These are phyloP conservation scores for Bucco capensis DNA, from an alignment of 2,113 vertebrate species.

Conservation along the genomic window DNA sequence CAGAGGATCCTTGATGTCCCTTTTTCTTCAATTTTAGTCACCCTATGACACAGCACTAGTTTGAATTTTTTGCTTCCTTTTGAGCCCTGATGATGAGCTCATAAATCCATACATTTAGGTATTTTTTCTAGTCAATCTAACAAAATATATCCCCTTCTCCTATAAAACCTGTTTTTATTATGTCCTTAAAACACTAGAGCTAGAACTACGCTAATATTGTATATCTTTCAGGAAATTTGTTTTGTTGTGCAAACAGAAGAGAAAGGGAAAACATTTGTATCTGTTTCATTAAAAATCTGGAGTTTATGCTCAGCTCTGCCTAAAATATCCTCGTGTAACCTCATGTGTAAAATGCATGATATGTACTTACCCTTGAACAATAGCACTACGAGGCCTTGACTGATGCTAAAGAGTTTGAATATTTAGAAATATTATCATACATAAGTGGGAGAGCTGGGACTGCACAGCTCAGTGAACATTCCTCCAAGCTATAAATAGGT, in stretches of 20 bases:
- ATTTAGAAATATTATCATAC: conserved; percentile 21
- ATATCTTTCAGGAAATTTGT: neutral
- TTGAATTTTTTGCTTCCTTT: neutral
- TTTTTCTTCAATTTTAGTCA: too few relatives aligned
- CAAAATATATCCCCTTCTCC: neutral
- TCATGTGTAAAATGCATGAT: neutral
- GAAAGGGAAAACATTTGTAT: neutral
- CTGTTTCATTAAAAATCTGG: neutral
- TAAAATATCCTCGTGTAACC: conserved; percentile 17
- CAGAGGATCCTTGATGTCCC: too few relatives aligned
- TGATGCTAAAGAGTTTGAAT: neutral
- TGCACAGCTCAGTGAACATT: neutral
- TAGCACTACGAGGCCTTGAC: neutral
- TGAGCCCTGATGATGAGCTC: neutral
- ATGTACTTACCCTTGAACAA: neutral
- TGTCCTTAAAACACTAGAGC: neutral
- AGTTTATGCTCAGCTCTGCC: neutral
- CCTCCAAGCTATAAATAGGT: neutral
- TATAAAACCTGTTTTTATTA: neutral
- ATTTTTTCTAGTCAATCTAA: neutral
- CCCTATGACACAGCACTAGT: neutral
- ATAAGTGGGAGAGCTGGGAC: conserved; percentile 5
- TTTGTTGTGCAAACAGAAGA: neutral
- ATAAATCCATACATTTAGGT: neutral
- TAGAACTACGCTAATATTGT: neutral